Evolutionary conservation across 2,113 vertebrate species (phyloP).

Genomic region (Nothocercus nigrocapillus): DNA sequence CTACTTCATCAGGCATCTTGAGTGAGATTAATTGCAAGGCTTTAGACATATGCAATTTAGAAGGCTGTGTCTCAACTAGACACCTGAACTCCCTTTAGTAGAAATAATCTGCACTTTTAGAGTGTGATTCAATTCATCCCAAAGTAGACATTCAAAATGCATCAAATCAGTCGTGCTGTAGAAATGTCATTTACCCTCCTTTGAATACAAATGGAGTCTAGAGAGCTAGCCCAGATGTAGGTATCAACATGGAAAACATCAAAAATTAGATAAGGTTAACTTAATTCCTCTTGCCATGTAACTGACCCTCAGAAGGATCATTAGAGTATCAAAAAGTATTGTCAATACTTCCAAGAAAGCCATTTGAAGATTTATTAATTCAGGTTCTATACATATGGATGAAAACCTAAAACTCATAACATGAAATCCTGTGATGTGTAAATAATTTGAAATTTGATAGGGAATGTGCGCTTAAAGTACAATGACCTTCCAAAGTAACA

Average conservation of each 20-base stretch:
- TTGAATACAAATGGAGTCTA: not conserved
- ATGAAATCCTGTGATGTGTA: not conserved
- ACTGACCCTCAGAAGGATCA: not conserved
- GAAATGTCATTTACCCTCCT: not conserved
- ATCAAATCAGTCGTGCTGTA: not conserved
- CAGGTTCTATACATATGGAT: not conserved
- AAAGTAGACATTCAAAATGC: not conserved
- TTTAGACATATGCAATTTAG: not conserved
- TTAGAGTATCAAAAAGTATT: not conserved
- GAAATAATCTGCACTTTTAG: not conserved
- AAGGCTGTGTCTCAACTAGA: not conserved
- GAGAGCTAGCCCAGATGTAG: not conserved
- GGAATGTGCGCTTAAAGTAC: not conserved
- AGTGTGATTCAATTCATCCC: not conserved
- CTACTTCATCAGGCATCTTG: not conserved
- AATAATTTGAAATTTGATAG: not conserved
- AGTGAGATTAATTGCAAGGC: not conserved
- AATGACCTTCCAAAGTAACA: not conserved
- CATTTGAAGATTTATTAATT: not conserved
- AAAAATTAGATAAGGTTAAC: not conserved
- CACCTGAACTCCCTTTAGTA: not conserved
- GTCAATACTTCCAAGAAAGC: not conserved
- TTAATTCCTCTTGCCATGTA: not conserved
- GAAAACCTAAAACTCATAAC: not conserved
- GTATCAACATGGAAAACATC: not conserved